Conservation (phyloP, 2,888 invertebrate species). For the Cordilura impudica region DNA sequence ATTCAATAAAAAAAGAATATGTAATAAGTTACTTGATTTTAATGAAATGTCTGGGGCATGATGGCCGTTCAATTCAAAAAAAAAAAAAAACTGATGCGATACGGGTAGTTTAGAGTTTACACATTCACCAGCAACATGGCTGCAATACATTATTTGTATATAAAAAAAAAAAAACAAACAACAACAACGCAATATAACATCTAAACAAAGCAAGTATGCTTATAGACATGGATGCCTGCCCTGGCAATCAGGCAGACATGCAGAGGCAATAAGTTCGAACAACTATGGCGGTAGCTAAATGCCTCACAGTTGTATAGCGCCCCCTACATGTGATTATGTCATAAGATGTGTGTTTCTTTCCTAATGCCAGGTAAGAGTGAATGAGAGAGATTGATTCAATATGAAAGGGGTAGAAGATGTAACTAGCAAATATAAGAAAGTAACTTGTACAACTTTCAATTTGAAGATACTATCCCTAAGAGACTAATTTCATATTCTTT, state of each 20-base stretch:
- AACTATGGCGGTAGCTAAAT: slow-evolving; percentile 47
- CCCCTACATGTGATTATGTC: slow-evolving; percentile 14
- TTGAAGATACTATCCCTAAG: slow-evolving; percentile 17
- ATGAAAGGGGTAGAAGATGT: neutral
- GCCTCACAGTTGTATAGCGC: slow-evolving; percentile 19
- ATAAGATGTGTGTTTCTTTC: neutral
- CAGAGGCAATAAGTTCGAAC: slow-evolving; percentile 19
- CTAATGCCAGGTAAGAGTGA: slow-evolving; percentile 1
- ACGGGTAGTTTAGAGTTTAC: neutral
- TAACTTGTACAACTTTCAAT: slow-evolving; percentile 11
- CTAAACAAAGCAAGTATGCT: neutral
- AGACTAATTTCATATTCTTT: slow-evolving; percentile 26
- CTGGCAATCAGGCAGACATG: neutral
- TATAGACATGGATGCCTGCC: neutral
- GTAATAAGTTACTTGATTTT: neutral
- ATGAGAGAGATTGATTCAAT: neutral
- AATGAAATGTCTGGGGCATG: neutral
- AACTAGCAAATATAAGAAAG: neutral
- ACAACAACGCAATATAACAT: neutral
- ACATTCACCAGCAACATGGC: slow-evolving; percentile 8
- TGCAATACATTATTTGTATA: neutral
- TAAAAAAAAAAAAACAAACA: neutral
- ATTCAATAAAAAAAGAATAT: neutral
- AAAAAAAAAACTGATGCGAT: neutral
- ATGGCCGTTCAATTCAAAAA: neutral